Conservation (phyloP, 2,888 invertebrate species). For the Epirrita christyi region DNA sequence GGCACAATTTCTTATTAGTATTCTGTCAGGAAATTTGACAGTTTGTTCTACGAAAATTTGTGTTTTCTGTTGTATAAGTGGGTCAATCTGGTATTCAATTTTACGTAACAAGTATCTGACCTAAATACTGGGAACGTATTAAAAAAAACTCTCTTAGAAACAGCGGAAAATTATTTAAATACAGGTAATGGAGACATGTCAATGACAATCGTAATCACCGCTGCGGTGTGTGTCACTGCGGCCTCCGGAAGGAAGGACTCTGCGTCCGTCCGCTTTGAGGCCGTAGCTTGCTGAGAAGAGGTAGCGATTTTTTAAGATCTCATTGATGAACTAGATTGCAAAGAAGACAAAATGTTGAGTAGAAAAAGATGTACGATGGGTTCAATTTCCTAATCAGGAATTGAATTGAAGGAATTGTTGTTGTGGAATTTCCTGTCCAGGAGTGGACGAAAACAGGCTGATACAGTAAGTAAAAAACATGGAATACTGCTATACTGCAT, state of each 20-base stretch:
- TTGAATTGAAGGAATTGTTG: too few relatives aligned
- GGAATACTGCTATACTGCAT: too few relatives aligned
- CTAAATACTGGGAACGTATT: too few relatives aligned
- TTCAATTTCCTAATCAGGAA: too few relatives aligned
- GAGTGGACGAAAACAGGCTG: too few relatives aligned
- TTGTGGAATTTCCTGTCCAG: too few relatives aligned
- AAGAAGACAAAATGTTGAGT: too few relatives aligned
- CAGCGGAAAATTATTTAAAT: slow-evolving; percentile 27
- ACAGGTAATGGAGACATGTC: slow-evolving; percentile 38
- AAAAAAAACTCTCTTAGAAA: slow-evolving; percentile 6
- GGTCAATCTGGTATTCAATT: neutral
- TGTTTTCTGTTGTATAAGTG: too few relatives aligned
- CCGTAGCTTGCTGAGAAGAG: neutral
- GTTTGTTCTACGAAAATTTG: neutral
- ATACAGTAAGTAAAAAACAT: too few relatives aligned
- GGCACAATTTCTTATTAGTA: too few relatives aligned
- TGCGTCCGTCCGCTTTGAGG: slow-evolving; percentile 26
- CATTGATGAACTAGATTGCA: neutral
- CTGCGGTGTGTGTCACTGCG: neutral
- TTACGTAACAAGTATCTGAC: too few relatives aligned
- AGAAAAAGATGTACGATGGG: too few relatives aligned
- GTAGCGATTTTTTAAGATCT: neutral
- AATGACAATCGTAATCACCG: slow-evolving; percentile 42
- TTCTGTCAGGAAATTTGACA: neutral
- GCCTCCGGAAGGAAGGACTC: slow-evolving; percentile 47